Evolutionary conservation across 92 coral and sea anemone genomes (phyloP), one percentile per base, ranked within the genome.

Genomic region (Zoanthus gigantus): DNA sequence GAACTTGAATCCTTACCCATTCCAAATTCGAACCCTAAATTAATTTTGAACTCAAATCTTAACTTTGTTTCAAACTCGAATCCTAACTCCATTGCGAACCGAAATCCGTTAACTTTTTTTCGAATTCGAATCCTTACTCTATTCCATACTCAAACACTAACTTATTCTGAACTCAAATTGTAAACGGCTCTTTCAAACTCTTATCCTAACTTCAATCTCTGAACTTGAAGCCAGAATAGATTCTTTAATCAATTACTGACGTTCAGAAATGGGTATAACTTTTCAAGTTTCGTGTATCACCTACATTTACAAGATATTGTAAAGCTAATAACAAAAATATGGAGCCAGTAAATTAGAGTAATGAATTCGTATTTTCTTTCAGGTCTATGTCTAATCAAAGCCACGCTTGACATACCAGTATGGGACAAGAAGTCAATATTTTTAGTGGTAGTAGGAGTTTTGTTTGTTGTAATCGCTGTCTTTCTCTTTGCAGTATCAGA

Each of bases 401-500:
- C 93, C 53, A 79, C 86, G 86, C 29, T 94, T 30, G 96, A 91
- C 60, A 66, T 71, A 12, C 77, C 84, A 32, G 80, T 46, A 48
- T 84, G 92, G 23, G 80, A 94, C 2, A 29, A 45, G n/a, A 78
- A 79, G 30, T 89, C 79, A 29, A 93, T 88, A 77, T 44, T 80
- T 29, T 48, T 92, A 42, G 69, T 96, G 56, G 91, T 69, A 14
- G 82, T 95, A 46, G 98, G 98, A 52, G 89, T 84, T 12, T 16
- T 89, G 12, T 96, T 92, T 52, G 98, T 92, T 9, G 90, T 89
- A 12, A 74, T 96, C n/a, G 98, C 98, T 84, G 90, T 87, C 12
- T 96, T 96, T 72, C 84, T 96, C 74, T 96, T 96, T 89, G 95
- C 90, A 2, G 95, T 94, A 83, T 94, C 98, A 6, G 98, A 94